phyloP scores from a whole-genome alignment of 2,113 vertebrate genomes.

The Pangasianodon gigas region DNA sequence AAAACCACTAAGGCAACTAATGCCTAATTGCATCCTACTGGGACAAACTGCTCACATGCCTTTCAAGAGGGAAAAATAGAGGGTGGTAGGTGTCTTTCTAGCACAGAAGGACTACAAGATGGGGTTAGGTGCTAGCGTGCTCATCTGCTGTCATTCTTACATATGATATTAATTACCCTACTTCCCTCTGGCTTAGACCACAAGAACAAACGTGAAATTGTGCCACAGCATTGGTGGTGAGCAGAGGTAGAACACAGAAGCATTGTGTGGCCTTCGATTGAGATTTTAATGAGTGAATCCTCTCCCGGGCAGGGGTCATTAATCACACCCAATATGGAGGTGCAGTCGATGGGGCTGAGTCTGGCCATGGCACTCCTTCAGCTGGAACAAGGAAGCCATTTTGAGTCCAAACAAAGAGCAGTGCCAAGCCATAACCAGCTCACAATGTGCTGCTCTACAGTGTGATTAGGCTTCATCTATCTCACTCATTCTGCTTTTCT shows the following conservation, averaged over 20 bases:
- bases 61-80: constrained; percentile 15
- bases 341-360: constrained; percentile 43
- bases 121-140: constrained; percentile 2
- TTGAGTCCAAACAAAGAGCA: constrained; percentile 61
- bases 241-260: constrained; percentile 33
- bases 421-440: constrained; percentile 56
- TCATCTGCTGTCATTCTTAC: constrained; percentile 17
- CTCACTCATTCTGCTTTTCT: neutral
- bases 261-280: constrained; percentile 52
- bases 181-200: constrained; percentile 57
- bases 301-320: constrained; percentile 64
- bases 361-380: constrained; percentile 64
- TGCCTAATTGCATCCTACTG: constrained; percentile 47
- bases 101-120: constrained; percentile 18
- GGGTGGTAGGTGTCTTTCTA: constrained; percentile 20
- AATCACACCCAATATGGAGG: constrained; percentile 68
- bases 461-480: constrained; percentile 22
- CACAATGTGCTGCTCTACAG: constrained; percentile 29
- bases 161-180: constrained; percentile 55
- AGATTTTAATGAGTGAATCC: constrained; percentile 63
- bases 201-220: constrained; percentile 51
- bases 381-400: constrained; percentile 65
- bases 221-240: constrained; percentile 32
- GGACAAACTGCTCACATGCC: constrained; percentile 31
- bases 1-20: constrained; percentile 41